These are phyloP conservation scores for Lamellibrachia satsuma DNA, from an alignment of 2,888 invertebrate genomes.

Conservation along the genomic window DNA sequence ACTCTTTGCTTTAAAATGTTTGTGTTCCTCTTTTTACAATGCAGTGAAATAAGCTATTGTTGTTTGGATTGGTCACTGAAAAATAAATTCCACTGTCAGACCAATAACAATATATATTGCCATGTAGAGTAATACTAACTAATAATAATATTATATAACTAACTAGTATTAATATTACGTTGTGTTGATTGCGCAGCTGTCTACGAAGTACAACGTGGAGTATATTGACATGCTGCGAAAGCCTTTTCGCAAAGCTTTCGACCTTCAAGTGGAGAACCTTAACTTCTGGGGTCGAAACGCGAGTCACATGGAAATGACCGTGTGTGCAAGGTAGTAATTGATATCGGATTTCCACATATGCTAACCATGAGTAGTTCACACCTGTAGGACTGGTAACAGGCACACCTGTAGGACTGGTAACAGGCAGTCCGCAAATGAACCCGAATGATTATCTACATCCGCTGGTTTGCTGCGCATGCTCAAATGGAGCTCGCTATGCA, in stretches of 20 bases:
- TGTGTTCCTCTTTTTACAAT: no score
- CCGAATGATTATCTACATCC: no score
- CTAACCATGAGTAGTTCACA: no score
- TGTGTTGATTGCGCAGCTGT: conserved; percentile 70
- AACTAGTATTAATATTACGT: background rate
- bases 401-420: no score
- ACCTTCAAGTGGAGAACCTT: conserved; percentile 25
- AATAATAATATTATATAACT: no score
- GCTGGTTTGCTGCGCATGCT: no score
- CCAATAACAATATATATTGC: no score
- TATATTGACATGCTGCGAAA: conserved; percentile 38
- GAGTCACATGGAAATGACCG: conserved; percentile 31
- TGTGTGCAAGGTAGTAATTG: conserved; percentile 30
- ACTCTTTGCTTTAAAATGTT: no score
- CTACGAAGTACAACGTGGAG: conserved; percentile 66
- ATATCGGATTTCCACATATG: background rate
- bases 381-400: no score
- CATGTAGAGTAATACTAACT: no score
- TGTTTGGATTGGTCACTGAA: background rate
- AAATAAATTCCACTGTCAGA: background rate
- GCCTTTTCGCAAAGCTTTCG: conserved; percentile 30
- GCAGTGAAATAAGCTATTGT: background rate
- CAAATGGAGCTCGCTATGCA: no score
- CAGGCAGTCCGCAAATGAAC: no score
- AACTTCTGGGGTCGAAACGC: conserved; percentile 31